Evolutionary conservation across 1,140 invertebrate genomes (phyloP).

Genomic region (Drosophila subobscura): DNA sequence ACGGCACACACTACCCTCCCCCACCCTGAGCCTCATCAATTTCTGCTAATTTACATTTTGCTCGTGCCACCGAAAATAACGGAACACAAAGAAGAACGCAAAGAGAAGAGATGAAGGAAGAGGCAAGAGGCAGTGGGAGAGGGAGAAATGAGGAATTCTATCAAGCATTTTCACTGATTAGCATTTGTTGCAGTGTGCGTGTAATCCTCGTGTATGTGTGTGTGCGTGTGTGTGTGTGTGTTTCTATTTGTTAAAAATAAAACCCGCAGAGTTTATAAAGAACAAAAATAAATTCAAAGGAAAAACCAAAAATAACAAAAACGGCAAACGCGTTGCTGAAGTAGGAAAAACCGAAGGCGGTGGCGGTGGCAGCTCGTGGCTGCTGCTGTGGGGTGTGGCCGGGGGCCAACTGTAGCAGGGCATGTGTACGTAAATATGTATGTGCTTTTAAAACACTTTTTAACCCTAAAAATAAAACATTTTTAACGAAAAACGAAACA

Average conservation of each 20-base stretch:
- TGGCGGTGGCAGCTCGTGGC: neutral
- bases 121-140: neutral
- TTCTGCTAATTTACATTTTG: conserved; percentile 68
- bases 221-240: conserved; percentile 6
- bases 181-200: conserved; percentile 33
- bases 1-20: conserved; percentile 3
- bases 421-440: conserved; percentile 31
- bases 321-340: conserved; percentile 49
- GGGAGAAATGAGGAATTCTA: conserved; percentile 29
- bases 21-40: conserved; percentile 4
- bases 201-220: conserved; percentile 23
- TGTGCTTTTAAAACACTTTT: conserved; percentile 34
- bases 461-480: conserved; percentile 42
- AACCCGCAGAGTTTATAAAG: conserved; percentile 77
- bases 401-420: conserved; percentile 13
- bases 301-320: conserved; percentile 78
- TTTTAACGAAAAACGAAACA: conserved; percentile 43
- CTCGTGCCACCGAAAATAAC: conserved; percentile 62
- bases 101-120: conserved; percentile 29
- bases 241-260: conserved; percentile 66
- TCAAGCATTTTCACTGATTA: conserved; percentile 60
- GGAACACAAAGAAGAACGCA: conserved; percentile 11
- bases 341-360: conserved; percentile 39
- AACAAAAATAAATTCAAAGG: conserved; percentile 79
- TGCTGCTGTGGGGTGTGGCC: conserved; percentile 16